Evolutionary conservation across 2,888 invertebrate species (phyloP).

Genomic region (Scaeva pyrastri): DNA sequence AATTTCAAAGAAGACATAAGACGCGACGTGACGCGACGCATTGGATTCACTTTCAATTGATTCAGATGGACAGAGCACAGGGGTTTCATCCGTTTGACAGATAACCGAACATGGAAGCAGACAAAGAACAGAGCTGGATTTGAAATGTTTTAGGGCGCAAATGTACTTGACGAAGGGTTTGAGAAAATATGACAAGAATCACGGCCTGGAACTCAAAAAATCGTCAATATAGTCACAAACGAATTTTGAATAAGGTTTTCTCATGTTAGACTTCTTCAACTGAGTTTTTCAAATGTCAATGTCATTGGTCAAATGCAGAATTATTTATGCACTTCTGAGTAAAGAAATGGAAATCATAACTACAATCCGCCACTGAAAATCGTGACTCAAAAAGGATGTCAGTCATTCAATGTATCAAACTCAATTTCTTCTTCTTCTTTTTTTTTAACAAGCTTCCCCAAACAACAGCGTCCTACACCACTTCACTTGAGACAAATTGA

Average conservation of each 20-base stretch:
- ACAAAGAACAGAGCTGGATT: not conserved
- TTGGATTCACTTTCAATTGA: slow-evolving; percentile 63
- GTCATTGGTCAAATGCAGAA: too few species aligned
- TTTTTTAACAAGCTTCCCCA: not conserved
- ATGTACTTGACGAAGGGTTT: too few species aligned
- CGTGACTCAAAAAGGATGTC: slow-evolving; percentile 44
- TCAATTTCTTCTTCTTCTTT: slow-evolving; percentile 34
- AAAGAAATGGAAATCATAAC: too few species aligned
- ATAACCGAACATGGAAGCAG: not conserved
- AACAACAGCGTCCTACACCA: slow-evolving; percentile 48
- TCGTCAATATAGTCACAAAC: too few species aligned
- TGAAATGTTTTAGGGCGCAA: too few species aligned
- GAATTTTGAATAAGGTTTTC: too few species aligned
- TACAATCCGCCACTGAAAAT: not conserved
- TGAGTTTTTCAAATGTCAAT: too few species aligned
- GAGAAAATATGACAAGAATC: too few species aligned
- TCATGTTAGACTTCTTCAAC: not conserved
- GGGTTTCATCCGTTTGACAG: slow-evolving; percentile 16
- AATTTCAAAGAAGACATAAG: slow-evolving; percentile 51
- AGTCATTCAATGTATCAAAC: slow-evolving; percentile 53
- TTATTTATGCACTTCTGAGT: too few species aligned
- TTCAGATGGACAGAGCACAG: slow-evolving; percentile 36
- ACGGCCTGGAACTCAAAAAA: too few species aligned
- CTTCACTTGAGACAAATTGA: slow-evolving; percentile 74
- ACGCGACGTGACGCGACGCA: not conserved